These are phyloP conservation scores for Pseudococcus longispinus DNA, from an alignment of 2,888 invertebrate genomes.

Conservation along the genomic window DNA sequence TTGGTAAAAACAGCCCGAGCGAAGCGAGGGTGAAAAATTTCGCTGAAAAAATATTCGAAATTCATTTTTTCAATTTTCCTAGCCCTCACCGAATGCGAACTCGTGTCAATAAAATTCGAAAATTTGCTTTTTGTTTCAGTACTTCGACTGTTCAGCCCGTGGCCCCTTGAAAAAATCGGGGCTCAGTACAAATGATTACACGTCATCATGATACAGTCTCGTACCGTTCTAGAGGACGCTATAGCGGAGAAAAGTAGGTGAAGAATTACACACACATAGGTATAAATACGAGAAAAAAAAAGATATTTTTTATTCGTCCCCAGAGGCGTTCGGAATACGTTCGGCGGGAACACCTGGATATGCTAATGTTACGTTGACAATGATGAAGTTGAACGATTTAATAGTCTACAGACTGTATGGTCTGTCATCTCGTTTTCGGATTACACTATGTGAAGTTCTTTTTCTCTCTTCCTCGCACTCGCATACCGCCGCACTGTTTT, in stretches of 20 bases:
- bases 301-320: conserved; percentile 38
- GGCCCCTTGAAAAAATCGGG: too few relatives aligned
- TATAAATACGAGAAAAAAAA: not conserved
- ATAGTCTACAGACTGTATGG: conserved; percentile 47
- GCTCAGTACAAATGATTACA: too few relatives aligned
- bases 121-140: too few relatives aligned
- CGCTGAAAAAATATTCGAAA: too few relatives aligned
- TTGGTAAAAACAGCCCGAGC: too few relatives aligned
- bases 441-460: conserved; percentile 40
- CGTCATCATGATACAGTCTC: not conserved
- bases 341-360: conserved; percentile 48
- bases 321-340: conserved; percentile 9
- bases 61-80: too few relatives aligned
- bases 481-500: not conserved
- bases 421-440: conserved; percentile 50
- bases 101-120: too few relatives aligned
- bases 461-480: not conserved
- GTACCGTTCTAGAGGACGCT: not conserved
- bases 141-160: too few relatives aligned
- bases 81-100: too few relatives aligned
- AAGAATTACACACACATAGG: conserved; percentile 36
- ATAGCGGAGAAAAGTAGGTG: conserved; percentile 26
- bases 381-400: conserved; percentile 54
- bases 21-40: too few relatives aligned
- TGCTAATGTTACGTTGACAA: conserved; percentile 52